These are phyloP conservation scores for Osmoderma eremita DNA, from an alignment of 2,888 invertebrate genomes.

Conservation along the genomic window DNA sequence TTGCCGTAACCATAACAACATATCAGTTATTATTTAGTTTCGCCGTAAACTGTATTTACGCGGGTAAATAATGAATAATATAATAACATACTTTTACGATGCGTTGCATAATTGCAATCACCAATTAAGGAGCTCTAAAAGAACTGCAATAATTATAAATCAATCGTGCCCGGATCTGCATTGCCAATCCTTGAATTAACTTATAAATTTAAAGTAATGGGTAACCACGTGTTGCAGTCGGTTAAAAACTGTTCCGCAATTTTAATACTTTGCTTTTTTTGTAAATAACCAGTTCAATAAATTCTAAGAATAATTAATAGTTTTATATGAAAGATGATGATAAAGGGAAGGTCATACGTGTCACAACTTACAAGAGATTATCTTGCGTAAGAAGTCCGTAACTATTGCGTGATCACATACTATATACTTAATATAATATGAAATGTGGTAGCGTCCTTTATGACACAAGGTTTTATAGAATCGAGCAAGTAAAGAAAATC, in stretches of 20 bases:
- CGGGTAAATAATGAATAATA: neutral
- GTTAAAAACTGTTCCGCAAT: constrained; percentile 26
- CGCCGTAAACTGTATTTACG: neutral
- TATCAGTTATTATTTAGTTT: too few relatives aligned
- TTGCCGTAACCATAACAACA: too few relatives aligned
- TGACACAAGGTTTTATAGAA: too few relatives aligned
- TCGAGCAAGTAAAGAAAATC: too few relatives aligned
- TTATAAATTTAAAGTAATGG: constrained; percentile 18
- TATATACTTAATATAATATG: too few relatives aligned
- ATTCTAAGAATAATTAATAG: constrained; percentile 11
- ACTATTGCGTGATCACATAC: constrained; percentile 1
- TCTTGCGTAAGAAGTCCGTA: constrained; percentile 10
- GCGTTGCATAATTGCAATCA: constrained; percentile 20
- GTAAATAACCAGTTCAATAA: constrained; percentile 24
- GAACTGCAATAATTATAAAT: constrained; percentile 30
- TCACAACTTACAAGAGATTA: constrained; percentile 7
- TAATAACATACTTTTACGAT: neutral
- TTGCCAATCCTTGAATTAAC: constrained; percentile 22
- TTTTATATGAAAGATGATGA: constrained; percentile 21
- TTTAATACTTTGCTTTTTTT: constrained; percentile 11
- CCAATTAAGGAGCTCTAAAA: constrained; percentile 24
- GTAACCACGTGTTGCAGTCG: constrained; percentile 1
- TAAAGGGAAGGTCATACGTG: constrained; percentile 30
- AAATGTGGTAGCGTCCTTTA: too few relatives aligned
- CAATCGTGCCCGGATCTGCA: neutral